These are phyloP conservation scores for Melanophora roralis DNA, from an alignment of 2,888 invertebrate species.

Conservation along the genomic window DNA sequence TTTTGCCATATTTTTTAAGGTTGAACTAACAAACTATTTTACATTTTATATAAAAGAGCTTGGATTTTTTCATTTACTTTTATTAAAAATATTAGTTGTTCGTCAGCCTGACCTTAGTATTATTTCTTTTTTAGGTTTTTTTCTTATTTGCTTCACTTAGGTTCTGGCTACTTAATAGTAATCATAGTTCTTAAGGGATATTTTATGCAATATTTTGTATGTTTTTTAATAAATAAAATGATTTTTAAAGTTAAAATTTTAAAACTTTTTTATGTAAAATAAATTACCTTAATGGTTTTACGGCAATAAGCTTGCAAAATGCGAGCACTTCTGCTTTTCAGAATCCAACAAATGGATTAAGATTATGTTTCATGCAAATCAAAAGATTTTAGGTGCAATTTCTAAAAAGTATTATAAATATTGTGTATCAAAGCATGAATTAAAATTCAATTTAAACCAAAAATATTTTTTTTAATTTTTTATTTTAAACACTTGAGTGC, in stretches of 20 bases:
- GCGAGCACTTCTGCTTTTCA: not conserved
- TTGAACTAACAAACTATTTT: conserved; percentile 10
- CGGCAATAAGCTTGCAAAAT: not conserved
- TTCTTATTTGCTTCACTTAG: not conserved
- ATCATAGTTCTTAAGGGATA: conserved; percentile 20
- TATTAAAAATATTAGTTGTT: not conserved
- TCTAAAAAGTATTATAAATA: not conserved
- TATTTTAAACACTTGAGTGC: too few relatives aligned
- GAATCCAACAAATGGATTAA: not conserved
- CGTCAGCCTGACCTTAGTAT: not conserved
- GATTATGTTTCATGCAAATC: not conserved
- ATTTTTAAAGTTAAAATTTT: not conserved
- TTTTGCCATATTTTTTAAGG: not conserved
- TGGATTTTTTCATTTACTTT: not conserved
- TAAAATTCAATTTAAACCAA: too few relatives aligned
- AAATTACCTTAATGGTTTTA: not conserved
- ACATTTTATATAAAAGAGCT: not conserved
- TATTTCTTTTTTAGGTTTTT: too few relatives aligned
- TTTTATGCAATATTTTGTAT: not conserved
- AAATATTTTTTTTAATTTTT: too few relatives aligned
- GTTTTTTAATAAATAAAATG: not conserved
- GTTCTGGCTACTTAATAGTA: not conserved
- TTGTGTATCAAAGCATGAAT: not conserved
- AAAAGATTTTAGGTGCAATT: not conserved
- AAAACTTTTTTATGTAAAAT: not conserved